phyloP scores from a whole-genome alignment of 2,888 invertebrate genomes.

The Polietes domitor region DNA sequence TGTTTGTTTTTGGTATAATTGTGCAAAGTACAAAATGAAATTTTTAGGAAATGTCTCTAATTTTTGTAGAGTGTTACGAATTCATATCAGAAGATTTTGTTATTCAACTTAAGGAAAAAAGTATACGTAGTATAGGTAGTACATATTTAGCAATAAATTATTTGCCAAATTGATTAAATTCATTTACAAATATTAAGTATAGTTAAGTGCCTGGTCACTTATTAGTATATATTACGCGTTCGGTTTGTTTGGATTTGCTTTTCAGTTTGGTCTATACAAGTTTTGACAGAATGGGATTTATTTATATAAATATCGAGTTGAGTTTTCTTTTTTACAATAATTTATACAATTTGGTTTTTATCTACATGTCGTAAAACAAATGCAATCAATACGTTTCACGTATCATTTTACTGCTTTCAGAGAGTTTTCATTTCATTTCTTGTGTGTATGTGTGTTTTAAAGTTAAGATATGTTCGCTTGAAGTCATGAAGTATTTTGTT shows the following conservation, averaged over 20 bases:
- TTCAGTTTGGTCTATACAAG: constrained; percentile 52
- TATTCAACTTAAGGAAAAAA: constrained; percentile 57
- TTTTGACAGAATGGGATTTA: constrained; percentile 56
- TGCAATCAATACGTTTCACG: constrained; percentile 59
- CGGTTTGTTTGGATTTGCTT: constrained; percentile 43
- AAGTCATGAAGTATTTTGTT: constrained; percentile 50
- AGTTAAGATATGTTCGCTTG: constrained; percentile 56
- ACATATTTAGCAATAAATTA: constrained; percentile 27
- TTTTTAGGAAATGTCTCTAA: constrained; percentile 72
- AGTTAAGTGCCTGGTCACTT: constrained; percentile 78
- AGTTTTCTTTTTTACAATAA: constrained; percentile 59
- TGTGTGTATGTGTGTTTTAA: constrained; percentile 12
- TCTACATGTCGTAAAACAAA: constrained; percentile 53
- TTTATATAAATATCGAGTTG: neutral
- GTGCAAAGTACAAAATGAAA: constrained; percentile 56
- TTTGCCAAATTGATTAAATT: constrained; percentile 41
- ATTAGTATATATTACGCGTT: constrained; percentile 63
- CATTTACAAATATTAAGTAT: constrained; percentile 78
- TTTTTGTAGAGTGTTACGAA: constrained; percentile 69
- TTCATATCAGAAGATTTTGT: constrained; percentile 21
- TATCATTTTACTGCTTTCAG: constrained; percentile 34
- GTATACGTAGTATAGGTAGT: neutral
- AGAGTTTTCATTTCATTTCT: constrained; percentile 16
- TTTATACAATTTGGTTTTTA: constrained; percentile 56
- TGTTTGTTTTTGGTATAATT: constrained; percentile 64